phyloP scores from a whole-genome alignment of 2,888 invertebrate species.

The Digitonthophagus gazella region DNA sequence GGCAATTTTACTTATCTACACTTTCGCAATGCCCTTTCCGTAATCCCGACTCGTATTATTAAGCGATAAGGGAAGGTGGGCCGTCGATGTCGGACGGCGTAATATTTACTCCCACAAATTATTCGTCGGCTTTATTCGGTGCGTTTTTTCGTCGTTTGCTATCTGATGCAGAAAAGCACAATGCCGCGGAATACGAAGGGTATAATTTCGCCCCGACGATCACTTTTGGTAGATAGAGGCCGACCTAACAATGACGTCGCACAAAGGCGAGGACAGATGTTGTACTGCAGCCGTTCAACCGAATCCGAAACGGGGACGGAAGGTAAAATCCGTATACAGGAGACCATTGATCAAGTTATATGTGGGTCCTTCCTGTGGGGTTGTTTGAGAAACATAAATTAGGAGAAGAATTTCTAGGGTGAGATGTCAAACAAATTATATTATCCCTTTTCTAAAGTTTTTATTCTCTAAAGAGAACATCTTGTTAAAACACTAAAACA shows the following conservation, averaged over 20 bases:
- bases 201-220: neutral
- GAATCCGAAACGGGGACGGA: neutral
- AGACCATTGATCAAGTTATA: neutral
- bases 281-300: neutral
- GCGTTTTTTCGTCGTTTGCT: neutral
- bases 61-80: neutral
- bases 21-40: neutral
- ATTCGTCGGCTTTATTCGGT: neutral
- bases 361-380: neutral
- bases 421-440: neutral
- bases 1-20: neutral
- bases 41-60: neutral
- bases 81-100: neutral
- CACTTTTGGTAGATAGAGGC: neutral
- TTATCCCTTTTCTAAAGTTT: too few species aligned
- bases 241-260: neutral
- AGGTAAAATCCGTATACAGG: neutral
- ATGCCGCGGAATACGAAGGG: neutral
- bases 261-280: neutral
- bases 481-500: too few species aligned
- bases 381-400: neutral
- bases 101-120: neutral
- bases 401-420: neutral
- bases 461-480: too few species aligned
- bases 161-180: neutral